These are phyloP conservation scores for Crossocerus cetratus DNA, from an alignment of 2,888 invertebrate genomes.

Conservation along the genomic window DNA sequence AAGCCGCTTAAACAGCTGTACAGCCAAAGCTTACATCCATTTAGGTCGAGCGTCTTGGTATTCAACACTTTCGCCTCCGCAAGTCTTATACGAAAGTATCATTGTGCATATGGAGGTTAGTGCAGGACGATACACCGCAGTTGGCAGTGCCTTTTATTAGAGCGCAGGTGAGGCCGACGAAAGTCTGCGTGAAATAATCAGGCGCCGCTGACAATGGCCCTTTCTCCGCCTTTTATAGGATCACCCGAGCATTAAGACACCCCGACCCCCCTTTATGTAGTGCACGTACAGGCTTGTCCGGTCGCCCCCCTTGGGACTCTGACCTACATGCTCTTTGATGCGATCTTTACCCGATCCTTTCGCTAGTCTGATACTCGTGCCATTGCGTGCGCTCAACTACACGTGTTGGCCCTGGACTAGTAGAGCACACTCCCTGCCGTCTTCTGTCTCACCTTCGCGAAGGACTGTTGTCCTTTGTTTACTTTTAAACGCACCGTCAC, in stretches of 20 bases:
- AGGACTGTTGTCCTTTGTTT: no score
- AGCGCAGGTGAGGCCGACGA: conserved; percentile 9
- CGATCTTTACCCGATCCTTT: background rate
- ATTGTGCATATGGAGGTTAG: conserved; percentile 10
- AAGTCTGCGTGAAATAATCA: conserved; percentile 22
- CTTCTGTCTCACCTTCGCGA: no score
- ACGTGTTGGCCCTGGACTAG: no score
- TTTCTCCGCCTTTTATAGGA: conserved; percentile 17
- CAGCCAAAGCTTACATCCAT: conserved; percentile 7
- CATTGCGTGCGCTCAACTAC: background rate
- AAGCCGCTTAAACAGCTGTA: conserved; percentile 15
- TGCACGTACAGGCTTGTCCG: conserved; percentile 8
- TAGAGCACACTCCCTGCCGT: no score
- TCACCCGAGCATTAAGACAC: conserved; percentile 21
- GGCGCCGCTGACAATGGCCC: conserved; percentile 17
- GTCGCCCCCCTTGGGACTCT: background rate
- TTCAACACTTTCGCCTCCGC: conserved; percentile 14
- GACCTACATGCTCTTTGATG: conserved; percentile 17
- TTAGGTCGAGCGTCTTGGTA: conserved; percentile 18
- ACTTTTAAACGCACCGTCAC: no score
- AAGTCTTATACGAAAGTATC: conserved; percentile 10
- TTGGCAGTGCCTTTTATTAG: background rate
- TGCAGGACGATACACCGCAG: background rate
- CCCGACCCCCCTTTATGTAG: conserved; percentile 6
- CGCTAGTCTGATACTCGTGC: background rate